Conservation (phyloP, 1,140 invertebrate genomes). For the Drosophila tani region DNA sequence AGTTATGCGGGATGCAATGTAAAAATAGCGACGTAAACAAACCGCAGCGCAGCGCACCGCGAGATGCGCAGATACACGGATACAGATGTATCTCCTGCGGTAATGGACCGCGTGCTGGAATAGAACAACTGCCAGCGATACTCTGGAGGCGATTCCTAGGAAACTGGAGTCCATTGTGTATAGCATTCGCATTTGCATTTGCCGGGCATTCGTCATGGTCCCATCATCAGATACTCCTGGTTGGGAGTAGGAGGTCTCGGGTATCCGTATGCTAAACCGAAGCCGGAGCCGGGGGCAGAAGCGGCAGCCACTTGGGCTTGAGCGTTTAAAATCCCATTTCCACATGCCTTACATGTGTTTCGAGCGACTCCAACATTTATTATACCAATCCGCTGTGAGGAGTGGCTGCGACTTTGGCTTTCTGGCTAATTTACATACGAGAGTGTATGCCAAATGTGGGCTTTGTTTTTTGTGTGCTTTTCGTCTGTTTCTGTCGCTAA, state of each 20-base stretch:
- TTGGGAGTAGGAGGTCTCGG: not conserved
- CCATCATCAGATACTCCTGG: conserved; percentile 22
- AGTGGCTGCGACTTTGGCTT: conserved; percentile 53
- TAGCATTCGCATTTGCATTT: conserved; percentile 71
- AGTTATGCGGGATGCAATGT: conserved; percentile 63
- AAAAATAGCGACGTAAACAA: conserved; percentile 78
- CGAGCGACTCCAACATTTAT: conserved; percentile 69
- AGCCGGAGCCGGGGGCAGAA: conserved; percentile 18
- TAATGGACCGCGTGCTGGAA: conserved; percentile 65
- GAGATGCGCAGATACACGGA: conserved; percentile 9
- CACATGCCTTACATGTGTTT: conserved; percentile 76
- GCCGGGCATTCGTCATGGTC: conserved; percentile 54
- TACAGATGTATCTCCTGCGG: conserved; percentile 35
- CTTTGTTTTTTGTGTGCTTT: conserved; percentile 43
- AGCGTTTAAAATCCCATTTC: conserved; percentile 77
- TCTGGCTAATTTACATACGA: conserved; percentile 65
- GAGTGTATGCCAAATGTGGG: conserved; percentile 40
- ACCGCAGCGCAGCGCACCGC: conserved; percentile 24
- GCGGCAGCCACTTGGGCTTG: conserved; percentile 32
- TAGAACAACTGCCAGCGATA: conserved; percentile 47
- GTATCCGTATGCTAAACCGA: conserved; percentile 56
- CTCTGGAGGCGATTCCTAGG: conserved; percentile 40
- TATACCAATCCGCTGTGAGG: conserved; percentile 58
- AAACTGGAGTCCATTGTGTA: conserved; percentile 59
- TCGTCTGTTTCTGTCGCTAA: conserved; percentile 38